Conservation (phyloP, 1,140 invertebrate genomes). For the Matsumurasca onukii region DNA sequence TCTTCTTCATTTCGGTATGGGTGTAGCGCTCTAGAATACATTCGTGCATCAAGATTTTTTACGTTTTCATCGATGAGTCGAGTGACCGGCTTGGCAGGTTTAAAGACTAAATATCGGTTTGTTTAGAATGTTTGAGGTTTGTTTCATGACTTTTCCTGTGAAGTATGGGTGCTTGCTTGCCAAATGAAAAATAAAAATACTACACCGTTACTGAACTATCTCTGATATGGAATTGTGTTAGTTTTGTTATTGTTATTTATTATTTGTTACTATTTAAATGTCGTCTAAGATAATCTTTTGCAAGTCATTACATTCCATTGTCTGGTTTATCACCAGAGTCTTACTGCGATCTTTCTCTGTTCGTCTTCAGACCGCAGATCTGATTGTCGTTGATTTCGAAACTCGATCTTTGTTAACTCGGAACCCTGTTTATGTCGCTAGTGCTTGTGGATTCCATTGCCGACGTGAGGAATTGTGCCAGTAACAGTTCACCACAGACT, state of each 20-base stretch:
- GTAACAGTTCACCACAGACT: too few species aligned
- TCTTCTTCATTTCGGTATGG: conserved; percentile 25
- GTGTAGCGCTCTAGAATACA: conserved; percentile 11
- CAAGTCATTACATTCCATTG: conserved; percentile 22
- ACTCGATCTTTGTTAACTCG: neutral
- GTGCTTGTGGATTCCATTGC: neutral
- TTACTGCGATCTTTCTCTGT: conserved; percentile 11
- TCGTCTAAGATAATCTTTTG: neutral
- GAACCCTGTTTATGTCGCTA: neutral
- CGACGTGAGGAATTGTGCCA: too few species aligned
- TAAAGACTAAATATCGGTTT: conserved; percentile 7
- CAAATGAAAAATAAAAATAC: neutral
- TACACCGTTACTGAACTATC: conserved; percentile 12
- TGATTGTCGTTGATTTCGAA: neutral
- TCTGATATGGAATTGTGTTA: neutral
- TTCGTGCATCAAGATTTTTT: neutral
- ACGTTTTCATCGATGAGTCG: neutral
- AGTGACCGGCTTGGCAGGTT: conserved; percentile 11
- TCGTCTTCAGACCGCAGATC: conserved; percentile 1
- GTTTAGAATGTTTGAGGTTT: conserved; percentile 20
- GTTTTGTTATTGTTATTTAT: conserved; percentile 5
- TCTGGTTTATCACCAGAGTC: neutral
- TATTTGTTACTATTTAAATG: conserved; percentile 23
- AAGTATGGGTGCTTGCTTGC: conserved; percentile 18
- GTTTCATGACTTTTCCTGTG: conserved; percentile 15